Conservation (phyloP, 2,113 vertebrate genomes). For the human (Homo sapiens) region GRCh38 chr1:192138501-192139000, state of each 20-base stretch:
- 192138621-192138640: background rate
- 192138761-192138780: background rate
- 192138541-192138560: background rate
- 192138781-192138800: background rate
- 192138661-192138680: background rate
- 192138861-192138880: background rate
- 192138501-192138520: background rate
- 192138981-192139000: background rate
- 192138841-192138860: background rate
- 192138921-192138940: background rate
- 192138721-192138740: background rate
- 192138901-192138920: background rate
- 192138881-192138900: background rate
- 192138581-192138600: background rate
- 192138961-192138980: background rate
- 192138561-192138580: fast-evolving
- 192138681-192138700: background rate
- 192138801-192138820: background rate
- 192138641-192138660: background rate
- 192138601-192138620: background rate
- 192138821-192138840: background rate
- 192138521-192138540: background rate
- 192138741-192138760: background rate
- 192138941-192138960: background rate
- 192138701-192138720: background rate